Percentiles rank a stretch among this genome's conserved stretches.
Conservation (phyloP, 1,140 invertebrate species). For the Achatina immaculata region DNA sequence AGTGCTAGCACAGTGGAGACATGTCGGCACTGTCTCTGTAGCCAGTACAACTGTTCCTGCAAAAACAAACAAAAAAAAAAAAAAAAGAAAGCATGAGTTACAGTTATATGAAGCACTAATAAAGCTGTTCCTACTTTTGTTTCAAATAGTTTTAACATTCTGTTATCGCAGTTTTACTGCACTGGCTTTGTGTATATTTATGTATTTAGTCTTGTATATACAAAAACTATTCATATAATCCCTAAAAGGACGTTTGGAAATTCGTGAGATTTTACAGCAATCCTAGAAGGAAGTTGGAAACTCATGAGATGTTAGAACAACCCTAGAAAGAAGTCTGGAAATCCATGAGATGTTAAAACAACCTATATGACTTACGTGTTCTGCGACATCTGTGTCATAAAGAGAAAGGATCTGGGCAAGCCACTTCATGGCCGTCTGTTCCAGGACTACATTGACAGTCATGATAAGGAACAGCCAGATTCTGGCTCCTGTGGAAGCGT, state of each 20-base stretch:
- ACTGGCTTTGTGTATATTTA: no score
- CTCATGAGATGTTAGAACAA: no score
- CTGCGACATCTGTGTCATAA: background rate
- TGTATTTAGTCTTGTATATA: no score
- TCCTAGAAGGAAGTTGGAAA: no score
- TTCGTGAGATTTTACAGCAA: no score
- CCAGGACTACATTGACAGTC: conserved; percentile 69
- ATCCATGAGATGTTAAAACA: no score
- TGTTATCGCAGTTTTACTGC: no score
- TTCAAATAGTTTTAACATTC: no score
- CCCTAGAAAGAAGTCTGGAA: no score
- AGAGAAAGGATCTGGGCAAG: background rate
- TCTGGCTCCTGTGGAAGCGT: conserved; percentile 63
- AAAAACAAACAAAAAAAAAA: conserved; percentile 19
- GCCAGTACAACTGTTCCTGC: conserved; percentile 60
- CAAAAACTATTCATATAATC: no score
- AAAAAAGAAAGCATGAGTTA: background rate
- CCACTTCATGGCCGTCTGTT: conserved; percentile 47
- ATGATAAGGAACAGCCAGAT: conserved; percentile 74
- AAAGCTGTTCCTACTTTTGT: no score
- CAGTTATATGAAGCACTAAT: background rate
- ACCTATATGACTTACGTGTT: background rate
- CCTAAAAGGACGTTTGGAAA: no score
- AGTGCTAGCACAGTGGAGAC: conserved; percentile 51
- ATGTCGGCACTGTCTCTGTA: conserved; percentile 64